A percentile compares a stretch with the other conserved stretches of the same genome.
These are phyloP conservation scores for Distichodus sexfasciatus DNA, from an alignment of 2,797 vertebrate species.

Conservation along the genomic window DNA sequence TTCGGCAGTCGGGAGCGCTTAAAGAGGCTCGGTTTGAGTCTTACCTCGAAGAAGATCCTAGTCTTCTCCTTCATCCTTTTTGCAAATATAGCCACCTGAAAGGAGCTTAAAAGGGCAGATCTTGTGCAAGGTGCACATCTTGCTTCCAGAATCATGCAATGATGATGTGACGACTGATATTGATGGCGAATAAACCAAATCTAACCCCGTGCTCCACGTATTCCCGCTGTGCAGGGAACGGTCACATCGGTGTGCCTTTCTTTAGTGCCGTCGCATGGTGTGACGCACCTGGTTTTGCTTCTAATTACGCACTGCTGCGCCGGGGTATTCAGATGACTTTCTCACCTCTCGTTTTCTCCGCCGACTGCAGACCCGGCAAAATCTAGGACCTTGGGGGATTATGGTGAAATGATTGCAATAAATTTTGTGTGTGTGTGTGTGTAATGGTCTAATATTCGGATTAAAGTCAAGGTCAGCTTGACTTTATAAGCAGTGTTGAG, in stretches of 20 bases:
- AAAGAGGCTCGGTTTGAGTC: neutral
- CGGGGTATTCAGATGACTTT: no score
- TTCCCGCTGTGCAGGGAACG: constrained; percentile 28
- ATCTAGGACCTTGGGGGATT: no score
- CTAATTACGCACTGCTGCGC: constrained; percentile 1
- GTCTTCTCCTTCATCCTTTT: constrained; percentile 2
- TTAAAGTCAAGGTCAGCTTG: no score
- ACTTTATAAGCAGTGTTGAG: no score
- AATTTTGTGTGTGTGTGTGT: no score
- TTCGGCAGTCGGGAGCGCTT: neutral
- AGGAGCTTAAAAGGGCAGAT: no score
- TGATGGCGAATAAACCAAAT: constrained; percentile 54
- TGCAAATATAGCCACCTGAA: constrained; percentile 27
- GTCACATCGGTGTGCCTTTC: constrained; percentile 26
- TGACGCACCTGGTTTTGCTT: neutral
- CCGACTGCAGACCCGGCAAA: neutral
- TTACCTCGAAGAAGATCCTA: neutral
- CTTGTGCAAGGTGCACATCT: no score
- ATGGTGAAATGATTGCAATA: no score
- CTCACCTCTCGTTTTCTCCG: constrained; percentile 7
- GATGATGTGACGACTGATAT: constrained; percentile 48
- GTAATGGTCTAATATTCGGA: no score
- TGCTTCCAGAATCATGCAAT: no score
- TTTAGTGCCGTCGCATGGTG: constrained; percentile 2
- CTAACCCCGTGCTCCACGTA: constrained; percentile 27